A percentile compares a stretch with the other conserved stretches of the same genome.
Evolutionary conservation across 2,797 vertebrate genomes (phyloP).

Genomic region (Potorous gilbertii): DNA sequence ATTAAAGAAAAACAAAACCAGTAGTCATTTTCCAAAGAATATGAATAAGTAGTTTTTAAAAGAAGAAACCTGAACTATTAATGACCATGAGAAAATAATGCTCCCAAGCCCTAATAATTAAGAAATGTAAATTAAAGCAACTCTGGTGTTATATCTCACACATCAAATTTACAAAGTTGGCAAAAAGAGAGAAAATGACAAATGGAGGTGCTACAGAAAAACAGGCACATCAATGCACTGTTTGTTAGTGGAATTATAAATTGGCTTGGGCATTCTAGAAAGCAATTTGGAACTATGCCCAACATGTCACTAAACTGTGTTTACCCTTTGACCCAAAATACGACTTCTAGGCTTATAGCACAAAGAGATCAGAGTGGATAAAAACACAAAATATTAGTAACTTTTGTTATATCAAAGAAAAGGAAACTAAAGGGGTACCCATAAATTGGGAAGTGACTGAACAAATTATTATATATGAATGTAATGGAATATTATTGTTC

Average conservation of each 20-base stretch:
- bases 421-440: neutral
- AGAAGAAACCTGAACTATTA: neutral
- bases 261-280: neutral
- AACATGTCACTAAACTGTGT: neutral
- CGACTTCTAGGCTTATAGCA: neutral
- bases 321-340: neutral
- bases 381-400: neutral
- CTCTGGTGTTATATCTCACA: neutral
- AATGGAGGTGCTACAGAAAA: neutral
- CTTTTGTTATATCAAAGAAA: neutral
- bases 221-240: neutral
- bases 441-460: neutral
- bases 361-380: neutral
- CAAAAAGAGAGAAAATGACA: neutral
- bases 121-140: neutral
- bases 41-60: neutral
- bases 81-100: neutral
- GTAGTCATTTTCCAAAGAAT: neutral
- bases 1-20: neutral
- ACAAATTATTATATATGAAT: neutral
- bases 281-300: neutral
- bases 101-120: neutral
- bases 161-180: neutral
- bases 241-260: neutral
- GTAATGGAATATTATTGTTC: neutral